Evolutionary conservation across 2,888 invertebrate genomes (phyloP).

Genomic region (Amphiduros pacificus): DNA sequence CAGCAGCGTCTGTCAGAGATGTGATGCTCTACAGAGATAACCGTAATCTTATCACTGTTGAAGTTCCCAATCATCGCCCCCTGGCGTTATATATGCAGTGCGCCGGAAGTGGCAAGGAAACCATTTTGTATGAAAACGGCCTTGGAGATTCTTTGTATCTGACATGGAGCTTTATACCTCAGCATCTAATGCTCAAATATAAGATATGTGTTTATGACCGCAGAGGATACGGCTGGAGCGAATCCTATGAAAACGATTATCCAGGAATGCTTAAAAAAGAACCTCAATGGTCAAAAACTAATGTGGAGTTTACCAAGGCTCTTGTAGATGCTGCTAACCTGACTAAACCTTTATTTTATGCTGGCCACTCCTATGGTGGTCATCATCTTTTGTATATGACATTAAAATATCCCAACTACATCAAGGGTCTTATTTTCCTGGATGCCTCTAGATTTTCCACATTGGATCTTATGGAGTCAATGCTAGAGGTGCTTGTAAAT

Average conservation of each 20-base stretch:
- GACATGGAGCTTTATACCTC: constrained; percentile 22
- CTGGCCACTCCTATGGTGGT: constrained; percentile 22
- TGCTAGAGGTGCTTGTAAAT: constrained; percentile 6
- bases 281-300: constrained; percentile 8
- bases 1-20: too few species aligned
- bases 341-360: constrained; percentile 17
- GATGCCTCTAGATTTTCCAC: constrained; percentile 14
- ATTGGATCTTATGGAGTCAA: neutral
- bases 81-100: constrained; percentile 17
- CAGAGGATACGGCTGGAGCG: constrained; percentile 25
- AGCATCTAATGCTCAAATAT: constrained; percentile 5
- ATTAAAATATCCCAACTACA: constrained; percentile 7
- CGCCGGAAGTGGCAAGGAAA: constrained; percentile 17
- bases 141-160: constrained; percentile 9
- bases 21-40: too few species aligned
- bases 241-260: constrained; percentile 15
- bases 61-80: too few species aligned
- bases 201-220: constrained; percentile 20
- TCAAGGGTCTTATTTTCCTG: constrained; percentile 22
- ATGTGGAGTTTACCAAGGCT: constrained; percentile 5
- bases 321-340: constrained; percentile 5
- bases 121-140: constrained; percentile 18
- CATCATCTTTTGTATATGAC: constrained; percentile 8
- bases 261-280: neutral
- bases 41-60: too few species aligned